Conservation (phyloP, 2,888 invertebrate genomes). For the Alloplasta piceator region DNA sequence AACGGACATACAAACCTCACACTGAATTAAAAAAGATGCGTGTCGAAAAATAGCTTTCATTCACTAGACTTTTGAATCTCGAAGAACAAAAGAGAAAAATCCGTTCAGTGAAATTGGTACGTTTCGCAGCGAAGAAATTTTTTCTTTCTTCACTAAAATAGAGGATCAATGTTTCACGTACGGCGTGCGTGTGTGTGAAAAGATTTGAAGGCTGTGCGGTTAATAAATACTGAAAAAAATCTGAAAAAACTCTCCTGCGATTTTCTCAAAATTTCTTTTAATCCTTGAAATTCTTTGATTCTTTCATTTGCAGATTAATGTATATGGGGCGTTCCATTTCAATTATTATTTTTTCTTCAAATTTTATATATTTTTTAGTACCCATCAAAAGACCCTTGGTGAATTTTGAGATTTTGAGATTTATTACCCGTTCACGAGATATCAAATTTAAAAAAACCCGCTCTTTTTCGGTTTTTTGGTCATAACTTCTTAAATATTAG, state of each 20-base stretch:
- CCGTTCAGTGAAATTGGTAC: conserved; percentile 61
- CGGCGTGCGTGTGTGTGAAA: conserved; percentile 74
- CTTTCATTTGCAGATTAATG: conserved; percentile 8
- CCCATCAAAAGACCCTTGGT: too few species aligned
- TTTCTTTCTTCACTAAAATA: conserved; percentile 62
- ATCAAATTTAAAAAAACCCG: too few species aligned
- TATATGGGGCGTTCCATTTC: too few species aligned
- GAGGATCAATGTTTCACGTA: conserved; percentile 67
- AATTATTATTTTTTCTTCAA: too few species aligned
- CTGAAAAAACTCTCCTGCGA: conserved; percentile 59
- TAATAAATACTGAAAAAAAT: conserved; percentile 78
- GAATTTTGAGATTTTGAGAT: too few species aligned
- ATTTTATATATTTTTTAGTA: too few species aligned
- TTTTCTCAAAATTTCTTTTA: conserved; percentile 7
- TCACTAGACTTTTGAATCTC: conserved; percentile 36
- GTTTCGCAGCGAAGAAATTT: conserved; percentile 65
- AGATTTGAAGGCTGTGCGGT: conserved; percentile 82
- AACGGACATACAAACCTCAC: conserved; percentile 70
- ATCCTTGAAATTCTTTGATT: conserved; percentile 5
- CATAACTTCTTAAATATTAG: too few species aligned
- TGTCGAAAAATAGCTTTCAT: conserved; percentile 41
- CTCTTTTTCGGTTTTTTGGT: too few species aligned
- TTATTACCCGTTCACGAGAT: too few species aligned
- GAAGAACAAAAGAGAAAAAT: conserved; percentile 24
- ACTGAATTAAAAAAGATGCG: conserved; percentile 40